Conservation (phyloP, 2,113 vertebrate genomes). For the Cnemophilus loriae region DNA sequence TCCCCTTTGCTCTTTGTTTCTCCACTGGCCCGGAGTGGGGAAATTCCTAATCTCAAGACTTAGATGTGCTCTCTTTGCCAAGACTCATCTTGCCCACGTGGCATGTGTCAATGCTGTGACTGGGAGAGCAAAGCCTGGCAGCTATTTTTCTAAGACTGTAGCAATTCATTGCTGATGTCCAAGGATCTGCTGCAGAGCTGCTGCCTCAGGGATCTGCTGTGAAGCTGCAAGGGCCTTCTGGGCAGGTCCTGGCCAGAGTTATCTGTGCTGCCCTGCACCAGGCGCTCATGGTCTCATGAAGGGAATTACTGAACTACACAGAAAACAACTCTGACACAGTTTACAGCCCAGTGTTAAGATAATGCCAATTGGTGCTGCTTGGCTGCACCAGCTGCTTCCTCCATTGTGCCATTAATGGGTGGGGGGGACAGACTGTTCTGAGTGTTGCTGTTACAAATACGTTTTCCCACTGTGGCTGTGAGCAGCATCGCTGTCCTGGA, state of each 20-base stretch:
- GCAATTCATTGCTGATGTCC: not conserved
- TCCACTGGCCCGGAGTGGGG: not conserved
- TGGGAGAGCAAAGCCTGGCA: not conserved
- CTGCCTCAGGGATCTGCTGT: not conserved
- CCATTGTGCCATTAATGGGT: not conserved
- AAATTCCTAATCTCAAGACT: not conserved
- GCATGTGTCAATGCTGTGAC: not conserved
- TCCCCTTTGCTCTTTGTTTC: not conserved
- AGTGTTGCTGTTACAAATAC: not conserved
- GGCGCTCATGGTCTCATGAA: not conserved
- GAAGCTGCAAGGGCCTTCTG: not conserved
- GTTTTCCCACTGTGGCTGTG: not conserved
- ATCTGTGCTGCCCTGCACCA: not conserved
- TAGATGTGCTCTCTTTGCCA: not conserved
- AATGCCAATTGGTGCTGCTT: not conserved
- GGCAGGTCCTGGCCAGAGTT: not conserved
- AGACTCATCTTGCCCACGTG: not conserved
- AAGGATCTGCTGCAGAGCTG: not conserved
- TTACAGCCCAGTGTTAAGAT: not conserved
- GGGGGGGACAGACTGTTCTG: not conserved
- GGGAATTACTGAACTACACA: not conserved
- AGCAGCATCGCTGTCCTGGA: not conserved
- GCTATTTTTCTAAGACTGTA: not conserved
- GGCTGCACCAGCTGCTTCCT: not conserved
- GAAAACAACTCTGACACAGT: not conserved